Conservation (phyloP, 2,113 vertebrate genomes). For the Gavialis gangeticus region DNA sequence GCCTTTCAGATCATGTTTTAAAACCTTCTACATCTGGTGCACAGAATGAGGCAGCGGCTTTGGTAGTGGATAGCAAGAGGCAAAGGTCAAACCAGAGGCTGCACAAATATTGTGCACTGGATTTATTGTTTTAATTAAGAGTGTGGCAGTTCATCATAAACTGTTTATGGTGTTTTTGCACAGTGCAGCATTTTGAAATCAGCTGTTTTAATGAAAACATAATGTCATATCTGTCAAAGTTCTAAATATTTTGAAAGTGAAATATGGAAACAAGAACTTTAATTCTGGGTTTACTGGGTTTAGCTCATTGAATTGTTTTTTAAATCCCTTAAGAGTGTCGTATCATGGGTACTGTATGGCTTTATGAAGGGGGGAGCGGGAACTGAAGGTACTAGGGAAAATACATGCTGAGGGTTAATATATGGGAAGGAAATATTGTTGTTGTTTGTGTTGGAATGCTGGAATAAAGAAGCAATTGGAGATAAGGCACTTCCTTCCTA, state of each 20-base stretch:
- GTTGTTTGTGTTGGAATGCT: slow-evolving; percentile 48
- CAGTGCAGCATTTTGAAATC: slow-evolving; percentile 87
- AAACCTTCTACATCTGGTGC: slow-evolving; percentile 84
- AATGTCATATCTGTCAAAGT: slow-evolving; percentile 90
- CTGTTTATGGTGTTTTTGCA: slow-evolving; percentile 91
- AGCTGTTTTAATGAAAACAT: slow-evolving; percentile 91
- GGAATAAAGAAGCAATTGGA: slow-evolving; percentile 61
- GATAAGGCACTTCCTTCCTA: slow-evolving; percentile 2
- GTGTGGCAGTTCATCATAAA: slow-evolving; percentile 92
- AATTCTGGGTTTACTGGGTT: slow-evolving; percentile 87
- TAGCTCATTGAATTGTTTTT: slow-evolving; percentile 83
- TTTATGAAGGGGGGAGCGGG: slow-evolving; percentile 46
- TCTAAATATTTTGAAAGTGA: slow-evolving; percentile 92
- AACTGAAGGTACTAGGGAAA: slow-evolving; percentile 60
- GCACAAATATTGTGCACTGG: slow-evolving; percentile 87
- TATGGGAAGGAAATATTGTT: slow-evolving; percentile 66
- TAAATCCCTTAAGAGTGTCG: slow-evolving; percentile 83
- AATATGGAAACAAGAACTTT: slow-evolving; percentile 88
- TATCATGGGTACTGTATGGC: slow-evolving; percentile 67
- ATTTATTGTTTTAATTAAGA: slow-evolving; percentile 98
- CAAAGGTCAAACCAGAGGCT: slow-evolving; percentile 89
- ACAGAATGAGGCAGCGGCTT: slow-evolving; percentile 81
- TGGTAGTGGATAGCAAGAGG: slow-evolving; percentile 85
- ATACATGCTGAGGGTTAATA: slow-evolving; percentile 69
- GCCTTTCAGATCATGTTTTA: slow-evolving; percentile 86